Conservation (phyloP, 1,140 invertebrate species). For the Mya arenaria region DNA sequence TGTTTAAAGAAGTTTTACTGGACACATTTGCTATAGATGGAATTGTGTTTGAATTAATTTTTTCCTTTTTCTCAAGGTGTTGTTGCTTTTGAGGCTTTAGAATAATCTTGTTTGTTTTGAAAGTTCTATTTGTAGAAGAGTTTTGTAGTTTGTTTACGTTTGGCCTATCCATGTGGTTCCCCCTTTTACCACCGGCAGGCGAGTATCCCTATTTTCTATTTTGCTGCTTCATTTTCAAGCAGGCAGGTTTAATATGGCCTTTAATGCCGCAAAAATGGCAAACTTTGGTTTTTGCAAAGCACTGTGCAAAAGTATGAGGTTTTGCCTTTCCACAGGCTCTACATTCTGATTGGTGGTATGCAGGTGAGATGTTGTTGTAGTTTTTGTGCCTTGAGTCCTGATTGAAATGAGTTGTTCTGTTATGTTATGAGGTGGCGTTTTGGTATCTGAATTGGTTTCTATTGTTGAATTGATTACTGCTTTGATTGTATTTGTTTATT, state of each 20-base stretch:
- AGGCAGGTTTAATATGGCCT: neutral
- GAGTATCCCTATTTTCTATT: neutral
- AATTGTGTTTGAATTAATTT: neutral
- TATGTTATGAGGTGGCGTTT: neutral
- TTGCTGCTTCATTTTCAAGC: neutral
- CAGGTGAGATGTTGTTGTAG: neutral
- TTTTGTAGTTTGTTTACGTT: neutral
- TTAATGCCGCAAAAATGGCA: neutral
- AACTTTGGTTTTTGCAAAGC: neutral
- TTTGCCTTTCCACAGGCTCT: neutral
- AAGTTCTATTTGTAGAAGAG: neutral
- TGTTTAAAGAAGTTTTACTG: neutral
- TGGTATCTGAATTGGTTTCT: too few species aligned
- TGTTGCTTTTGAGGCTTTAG: too few species aligned
- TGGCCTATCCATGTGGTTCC: constrained; percentile 29
- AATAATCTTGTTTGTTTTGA: neutral
- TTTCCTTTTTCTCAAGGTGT: neutral
- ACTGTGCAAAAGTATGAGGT: neutral
- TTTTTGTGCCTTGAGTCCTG: neutral
- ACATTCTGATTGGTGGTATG: neutral
- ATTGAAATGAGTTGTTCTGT: neutral
- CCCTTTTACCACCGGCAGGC: constrained; percentile 13
- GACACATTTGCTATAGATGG: neutral
- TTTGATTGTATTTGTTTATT: too few species aligned
- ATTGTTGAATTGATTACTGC: too few species aligned